Conservation (phyloP, 92 coral and sea anemone species). For the Parazoanthus darwini region DNA sequence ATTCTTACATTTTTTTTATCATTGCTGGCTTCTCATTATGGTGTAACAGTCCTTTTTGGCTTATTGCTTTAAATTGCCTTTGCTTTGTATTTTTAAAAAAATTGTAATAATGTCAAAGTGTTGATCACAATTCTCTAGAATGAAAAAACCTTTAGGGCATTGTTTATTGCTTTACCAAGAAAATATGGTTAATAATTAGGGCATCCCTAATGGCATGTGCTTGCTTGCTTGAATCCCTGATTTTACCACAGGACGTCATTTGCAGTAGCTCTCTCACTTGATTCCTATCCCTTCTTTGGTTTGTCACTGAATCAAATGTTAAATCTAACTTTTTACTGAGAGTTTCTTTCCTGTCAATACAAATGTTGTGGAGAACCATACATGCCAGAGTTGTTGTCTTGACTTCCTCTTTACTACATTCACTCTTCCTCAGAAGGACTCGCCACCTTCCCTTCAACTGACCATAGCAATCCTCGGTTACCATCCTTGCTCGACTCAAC, state of each 20-base stretch:
- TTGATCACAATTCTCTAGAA: no score
- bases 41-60: no score
- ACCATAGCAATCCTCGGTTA: slow-evolving; percentile 16
- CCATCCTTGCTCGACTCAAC: no score
- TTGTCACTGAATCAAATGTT: slow-evolving; percentile 43
- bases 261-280: slow-evolving; percentile 42
- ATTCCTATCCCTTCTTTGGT: slow-evolving; percentile 43
- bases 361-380: no score
- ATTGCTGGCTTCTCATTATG: no score
- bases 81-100: no score
- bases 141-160: no score
- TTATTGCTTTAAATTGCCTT: no score
- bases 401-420: slow-evolving; percentile 43
- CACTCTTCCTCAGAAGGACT: slow-evolving; percentile 25
- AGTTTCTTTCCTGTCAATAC: slow-evolving; percentile 44
- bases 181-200: no score
- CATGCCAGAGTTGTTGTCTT: slow-evolving; percentile 45
- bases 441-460: slow-evolving; percentile 50
- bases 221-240: slow-evolving; percentile 47
- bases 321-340: slow-evolving; percentile 32
- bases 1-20: no score
- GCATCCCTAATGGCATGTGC: slow-evolving; percentile 45
- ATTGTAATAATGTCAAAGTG: no score
- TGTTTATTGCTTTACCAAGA: no score
- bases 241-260: slow-evolving; percentile 48